A percentile compares a stretch with the other conserved stretches of the same genome.
Evolutionary conservation across 2,797 vertebrate species (phyloP).

Genomic region (Amphiprion clarkii): DNA sequence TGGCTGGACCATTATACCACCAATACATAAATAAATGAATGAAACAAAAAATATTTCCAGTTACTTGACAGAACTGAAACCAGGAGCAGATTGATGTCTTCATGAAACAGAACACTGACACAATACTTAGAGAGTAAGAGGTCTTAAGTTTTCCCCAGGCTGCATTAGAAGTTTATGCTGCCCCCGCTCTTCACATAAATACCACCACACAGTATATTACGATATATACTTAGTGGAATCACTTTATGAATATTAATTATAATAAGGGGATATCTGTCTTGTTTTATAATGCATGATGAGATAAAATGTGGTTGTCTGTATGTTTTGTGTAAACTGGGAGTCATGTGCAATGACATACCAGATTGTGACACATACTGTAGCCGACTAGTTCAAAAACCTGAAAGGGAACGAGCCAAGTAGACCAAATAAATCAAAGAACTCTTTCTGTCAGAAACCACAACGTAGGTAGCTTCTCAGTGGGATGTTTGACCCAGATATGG

Average conservation of each 20-base stretch:
- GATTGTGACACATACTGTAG: constrained; percentile 16
- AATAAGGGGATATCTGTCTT: not conserved
- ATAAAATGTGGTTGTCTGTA: not conserved
- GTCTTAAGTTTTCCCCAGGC: not conserved
- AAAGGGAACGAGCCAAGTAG: constrained; percentile 1
- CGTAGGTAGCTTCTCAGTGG: constrained; percentile 50
- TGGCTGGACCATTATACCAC: no score
- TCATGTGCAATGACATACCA: not conserved
- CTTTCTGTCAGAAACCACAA: constrained; percentile 37
- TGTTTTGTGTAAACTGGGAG: constrained; percentile 3
- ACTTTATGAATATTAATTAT: not conserved
- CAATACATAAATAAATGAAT: not conserved
- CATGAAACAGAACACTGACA: no score
- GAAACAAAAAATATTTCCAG: not conserved
- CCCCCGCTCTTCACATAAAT: not conserved
- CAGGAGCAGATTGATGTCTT: no score
- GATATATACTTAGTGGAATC: not conserved
- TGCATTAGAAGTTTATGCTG: not conserved
- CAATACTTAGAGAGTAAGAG: not conserved
- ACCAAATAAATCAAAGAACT: constrained; percentile 43
- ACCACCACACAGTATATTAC: not conserved
- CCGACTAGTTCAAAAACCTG: constrained; percentile 14
- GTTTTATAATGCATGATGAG: not conserved
- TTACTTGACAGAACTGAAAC: not conserved
- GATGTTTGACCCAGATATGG: constrained; percentile 68